Percentiles rank a stretch among this genome's conserved stretches.
phyloP scores from a whole-genome alignment of 2,888 invertebrate species.

The Xestia xanthographa region DNA sequence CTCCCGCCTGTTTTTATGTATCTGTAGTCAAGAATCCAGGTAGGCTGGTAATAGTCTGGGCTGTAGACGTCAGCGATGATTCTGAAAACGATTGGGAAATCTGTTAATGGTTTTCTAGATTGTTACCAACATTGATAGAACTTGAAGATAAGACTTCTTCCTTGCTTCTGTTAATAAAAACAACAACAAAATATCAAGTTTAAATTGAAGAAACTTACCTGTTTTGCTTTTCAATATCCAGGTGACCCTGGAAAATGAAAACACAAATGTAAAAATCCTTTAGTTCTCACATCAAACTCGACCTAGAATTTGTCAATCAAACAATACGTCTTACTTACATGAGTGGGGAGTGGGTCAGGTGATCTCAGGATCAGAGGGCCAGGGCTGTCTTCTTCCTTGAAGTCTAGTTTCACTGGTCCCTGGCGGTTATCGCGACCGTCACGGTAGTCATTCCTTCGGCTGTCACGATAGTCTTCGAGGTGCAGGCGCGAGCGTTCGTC shows the following conservation, averaged over 20 bases:
- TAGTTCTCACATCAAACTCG: background rate
- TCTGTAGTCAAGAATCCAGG: conserved; percentile 83
- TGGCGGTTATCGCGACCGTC: conserved; percentile 11
- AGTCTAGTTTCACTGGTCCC: conserved; percentile 45
- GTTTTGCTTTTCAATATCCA: conserved; percentile 74
- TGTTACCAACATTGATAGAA: background rate
- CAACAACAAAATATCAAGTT: background rate
- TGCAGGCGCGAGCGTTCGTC: conserved; percentile 36
- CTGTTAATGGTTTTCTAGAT: background rate
- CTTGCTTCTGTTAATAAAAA: background rate
- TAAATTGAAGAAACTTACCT: conserved; percentile 63
- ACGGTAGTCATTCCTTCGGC: conserved; percentile 24
- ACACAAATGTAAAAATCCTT: background rate
- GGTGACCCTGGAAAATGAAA: conserved; percentile 68
- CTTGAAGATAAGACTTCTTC: background rate
- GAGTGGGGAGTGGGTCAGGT: conserved; percentile 62
- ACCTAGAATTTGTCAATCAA: background rate
- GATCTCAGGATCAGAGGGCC: conserved; percentile 69
- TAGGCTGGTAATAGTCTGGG: conserved; percentile 83
- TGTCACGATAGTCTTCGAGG: conserved; percentile 35
- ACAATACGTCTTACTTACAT: conserved; percentile 59
- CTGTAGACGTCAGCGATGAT: conserved; percentile 81
- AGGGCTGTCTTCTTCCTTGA: conserved; percentile 50
- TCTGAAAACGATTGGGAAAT: conserved; percentile 66
- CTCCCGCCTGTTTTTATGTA: conserved; percentile 84